Conservation (phyloP, 2,888 invertebrate species). For the Euzetes globulus region DNA sequence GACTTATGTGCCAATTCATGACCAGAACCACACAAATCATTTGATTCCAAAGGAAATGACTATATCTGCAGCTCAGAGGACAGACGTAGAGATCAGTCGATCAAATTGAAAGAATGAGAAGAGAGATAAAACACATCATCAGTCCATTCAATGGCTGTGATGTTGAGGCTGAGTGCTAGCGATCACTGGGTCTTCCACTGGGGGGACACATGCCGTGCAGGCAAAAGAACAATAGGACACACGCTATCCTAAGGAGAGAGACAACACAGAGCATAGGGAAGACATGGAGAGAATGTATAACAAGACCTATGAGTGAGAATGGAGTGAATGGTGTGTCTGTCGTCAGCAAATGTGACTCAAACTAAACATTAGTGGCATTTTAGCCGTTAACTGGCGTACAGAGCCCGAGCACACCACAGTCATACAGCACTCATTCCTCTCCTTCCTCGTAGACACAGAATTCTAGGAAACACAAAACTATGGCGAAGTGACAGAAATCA, state of each 20-base stretch:
- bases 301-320: not conserved
- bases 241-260: not conserved
- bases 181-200: not conserved
- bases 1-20: not conserved
- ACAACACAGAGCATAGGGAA: not conserved
- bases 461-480: not conserved
- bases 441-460: not conserved
- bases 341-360: conserved; percentile 12
- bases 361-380: conserved; percentile 9
- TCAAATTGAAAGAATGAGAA: too few species aligned
- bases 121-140: too few species aligned
- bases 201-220: not conserved
- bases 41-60: not conserved
- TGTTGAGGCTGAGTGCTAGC: not conserved
- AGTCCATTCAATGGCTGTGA: too few species aligned
- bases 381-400: not conserved
- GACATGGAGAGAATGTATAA: not conserved
- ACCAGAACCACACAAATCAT: not conserved
- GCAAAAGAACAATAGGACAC: conserved; percentile 6
- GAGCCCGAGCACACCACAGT: not conserved
- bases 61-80: not conserved
- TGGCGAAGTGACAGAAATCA: not conserved
- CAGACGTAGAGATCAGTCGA: not conserved
- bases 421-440: not conserved
- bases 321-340: not conserved